Evolutionary conservation across 2,797 vertebrate genomes (phyloP).

Genomic region (Neosilurus hyrtlii): DNA sequence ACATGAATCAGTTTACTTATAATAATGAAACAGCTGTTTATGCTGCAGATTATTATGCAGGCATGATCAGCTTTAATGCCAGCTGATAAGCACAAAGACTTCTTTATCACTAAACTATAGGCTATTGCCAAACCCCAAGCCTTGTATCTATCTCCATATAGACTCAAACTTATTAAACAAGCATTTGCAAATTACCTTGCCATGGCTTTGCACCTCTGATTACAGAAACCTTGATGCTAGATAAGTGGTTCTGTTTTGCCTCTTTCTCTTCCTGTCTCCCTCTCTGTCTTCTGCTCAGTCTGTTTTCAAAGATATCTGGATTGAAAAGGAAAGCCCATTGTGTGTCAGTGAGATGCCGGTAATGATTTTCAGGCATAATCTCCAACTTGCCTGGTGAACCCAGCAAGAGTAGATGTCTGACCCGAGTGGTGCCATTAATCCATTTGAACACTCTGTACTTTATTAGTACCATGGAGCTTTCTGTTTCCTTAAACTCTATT

Average conservation of each 20-base stretch:
- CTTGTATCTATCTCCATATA: not conserved
- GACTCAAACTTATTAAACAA: conserved; percentile 35
- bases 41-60: conserved; percentile 5
- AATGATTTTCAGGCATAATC: conserved; percentile 34
- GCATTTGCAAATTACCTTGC: conserved; percentile 37
- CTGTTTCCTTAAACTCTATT: not conserved
- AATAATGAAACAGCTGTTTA: not conserved
- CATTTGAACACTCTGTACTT: not conserved
- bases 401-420: conserved; percentile 53
- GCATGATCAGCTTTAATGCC: conserved; percentile 22
- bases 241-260: conserved; percentile 24
- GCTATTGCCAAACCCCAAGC: conserved; percentile 2
- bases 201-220: conserved; percentile 23
- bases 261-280: not conserved
- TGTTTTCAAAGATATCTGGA: conserved; percentile 44
- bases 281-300: conserved; percentile 27
- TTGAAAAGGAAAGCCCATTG: conserved; percentile 32
- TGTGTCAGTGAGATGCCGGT: conserved; percentile 23
- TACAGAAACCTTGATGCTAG: conserved; percentile 21
- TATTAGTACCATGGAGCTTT: not conserved
- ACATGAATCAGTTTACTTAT: conserved; percentile 7
- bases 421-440: conserved; percentile 48
- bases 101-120: conserved; percentile 13
- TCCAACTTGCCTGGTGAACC: conserved; percentile 41
- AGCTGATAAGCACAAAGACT: conserved; percentile 19